Evolutionary conservation across 1,140 invertebrate species (phyloP).

Genomic region (Acromyrmex charruanus): DNA sequence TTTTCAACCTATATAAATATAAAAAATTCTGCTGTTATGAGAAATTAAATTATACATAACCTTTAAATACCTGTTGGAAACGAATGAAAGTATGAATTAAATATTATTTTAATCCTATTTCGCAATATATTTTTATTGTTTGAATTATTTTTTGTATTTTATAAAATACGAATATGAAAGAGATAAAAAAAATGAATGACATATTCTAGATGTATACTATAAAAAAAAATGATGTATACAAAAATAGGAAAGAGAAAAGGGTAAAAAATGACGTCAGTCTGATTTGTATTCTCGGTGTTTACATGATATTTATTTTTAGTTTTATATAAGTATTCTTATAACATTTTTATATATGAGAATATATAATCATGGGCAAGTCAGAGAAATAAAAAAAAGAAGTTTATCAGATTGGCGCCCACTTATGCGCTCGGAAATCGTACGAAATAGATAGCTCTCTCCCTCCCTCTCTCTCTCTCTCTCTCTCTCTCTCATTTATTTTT

Average conservation of each 20-base stretch:
- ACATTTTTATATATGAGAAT: slow-evolving; percentile 78
- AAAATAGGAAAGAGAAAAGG: background rate
- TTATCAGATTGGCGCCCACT: slow-evolving; percentile 76
- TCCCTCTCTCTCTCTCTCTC: slow-evolving; percentile 49
- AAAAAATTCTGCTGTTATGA: background rate
- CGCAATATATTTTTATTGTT: background rate
- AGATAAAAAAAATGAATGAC: background rate
- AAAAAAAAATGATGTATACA: background rate
- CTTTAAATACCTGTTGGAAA: background rate
- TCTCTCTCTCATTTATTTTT: slow-evolving; percentile 56
- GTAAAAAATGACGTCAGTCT: background rate
- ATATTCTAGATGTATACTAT: background rate
- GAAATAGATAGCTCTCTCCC: slow-evolving; percentile 60
- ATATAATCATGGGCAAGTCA: slow-evolving; percentile 79
- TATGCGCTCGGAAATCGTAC: slow-evolving; percentile 61
- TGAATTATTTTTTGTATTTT: background rate
- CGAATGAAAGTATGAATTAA: background rate
- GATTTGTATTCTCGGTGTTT: slow-evolving; percentile 70
- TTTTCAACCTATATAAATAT: background rate
- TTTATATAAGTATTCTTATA: slow-evolving; percentile 77
- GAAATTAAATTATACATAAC: background rate
- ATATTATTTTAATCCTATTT: background rate
- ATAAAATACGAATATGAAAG: background rate
- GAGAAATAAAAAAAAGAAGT: slow-evolving; percentile 79
- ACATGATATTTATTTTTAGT: slow-evolving; percentile 79